These are phyloP conservation scores for Limenitis camilla DNA, from an alignment of 2,888 invertebrate genomes.

Conservation along the genomic window DNA sequence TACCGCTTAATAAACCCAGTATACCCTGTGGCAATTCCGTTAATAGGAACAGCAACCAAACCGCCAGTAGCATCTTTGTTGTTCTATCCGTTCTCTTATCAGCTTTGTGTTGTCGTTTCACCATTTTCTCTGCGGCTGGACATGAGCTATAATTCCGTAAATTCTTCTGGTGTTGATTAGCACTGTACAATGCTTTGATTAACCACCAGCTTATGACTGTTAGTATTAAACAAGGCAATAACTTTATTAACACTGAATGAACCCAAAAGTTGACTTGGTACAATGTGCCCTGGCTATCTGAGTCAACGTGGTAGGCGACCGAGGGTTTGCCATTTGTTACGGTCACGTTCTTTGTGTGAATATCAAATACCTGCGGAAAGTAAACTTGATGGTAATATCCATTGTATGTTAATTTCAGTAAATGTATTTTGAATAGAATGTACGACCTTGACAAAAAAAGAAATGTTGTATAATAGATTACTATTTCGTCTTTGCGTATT, in stretches of 20 bases:
- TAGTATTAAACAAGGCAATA: slow-evolving; percentile 85
- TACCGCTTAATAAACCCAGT: slow-evolving; percentile 80
- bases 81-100: slow-evolving; percentile 89
- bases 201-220: slow-evolving; percentile 83
- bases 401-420: slow-evolving; percentile 26
- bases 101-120: slow-evolving; percentile 71
- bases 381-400: slow-evolving; percentile 37
- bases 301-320: slow-evolving; percentile 64
- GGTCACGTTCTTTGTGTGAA: slow-evolving; percentile 64
- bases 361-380: slow-evolving; percentile 57
- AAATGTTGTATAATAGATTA: neutral
- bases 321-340: slow-evolving; percentile 44
- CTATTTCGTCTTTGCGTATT: neutral
- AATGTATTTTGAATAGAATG: slow-evolving; percentile 3
- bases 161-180: slow-evolving; percentile 82
- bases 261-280: slow-evolving; percentile 87
- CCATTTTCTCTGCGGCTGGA: slow-evolving; percentile 62
- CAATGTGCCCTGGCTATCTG: slow-evolving; percentile 73
- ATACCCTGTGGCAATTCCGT: slow-evolving; percentile 92
- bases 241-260: slow-evolving; percentile 85
- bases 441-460: slow-evolving; percentile 4
- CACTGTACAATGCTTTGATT: slow-evolving; percentile 82
- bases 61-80: slow-evolving; percentile 91
- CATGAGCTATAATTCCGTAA: slow-evolving; percentile 78
- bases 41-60: slow-evolving; percentile 87